A percentile compares a stretch with the other conserved stretches of the same genome.
Evolutionary conservation across 1,140 invertebrate genomes (phyloP).

Genomic region (Aradophagus sp.): DNA sequence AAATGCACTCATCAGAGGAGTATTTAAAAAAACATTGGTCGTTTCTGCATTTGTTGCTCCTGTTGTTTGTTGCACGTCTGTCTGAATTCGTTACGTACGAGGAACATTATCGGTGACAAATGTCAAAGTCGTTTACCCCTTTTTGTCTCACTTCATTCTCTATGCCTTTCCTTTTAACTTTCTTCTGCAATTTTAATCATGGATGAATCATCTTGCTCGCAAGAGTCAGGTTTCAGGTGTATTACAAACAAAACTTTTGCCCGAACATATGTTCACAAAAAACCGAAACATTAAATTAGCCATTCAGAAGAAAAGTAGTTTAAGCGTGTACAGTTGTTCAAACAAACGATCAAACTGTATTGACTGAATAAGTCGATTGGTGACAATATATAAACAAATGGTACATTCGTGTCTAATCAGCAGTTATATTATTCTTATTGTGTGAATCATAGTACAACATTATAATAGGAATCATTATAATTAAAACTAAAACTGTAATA

Average conservation of each 20-base stretch:
- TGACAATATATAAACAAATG: conserved; percentile 57
- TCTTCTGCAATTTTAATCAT: conserved; percentile 23
- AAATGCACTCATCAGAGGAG: conserved; percentile 48
- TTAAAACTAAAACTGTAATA: conserved; percentile 58
- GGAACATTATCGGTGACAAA: conserved; percentile 37
- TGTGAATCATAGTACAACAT: conserved; percentile 56
- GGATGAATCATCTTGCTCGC: conserved; percentile 27
- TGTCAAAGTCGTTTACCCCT: conserved; percentile 4
- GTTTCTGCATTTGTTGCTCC: conserved; percentile 25
- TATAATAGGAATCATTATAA: conserved; percentile 58
- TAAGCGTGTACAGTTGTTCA: too few relatives aligned
- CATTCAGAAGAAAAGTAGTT: conserved; percentile 11
- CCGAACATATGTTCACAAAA: conserved; percentile 2
- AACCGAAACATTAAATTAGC: conserved; percentile 1
- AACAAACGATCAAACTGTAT: too few relatives aligned
- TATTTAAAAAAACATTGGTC: conserved; percentile 42
- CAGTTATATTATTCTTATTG: conserved; percentile 58
- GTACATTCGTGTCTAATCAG: conserved; percentile 61
- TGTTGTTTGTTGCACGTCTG: conserved; percentile 22
- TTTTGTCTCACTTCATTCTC: too few relatives aligned
- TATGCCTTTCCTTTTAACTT: conserved; percentile 9
- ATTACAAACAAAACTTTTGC: conserved; percentile 27
- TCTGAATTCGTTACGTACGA: conserved; percentile 25
- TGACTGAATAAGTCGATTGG: conserved; percentile 10
- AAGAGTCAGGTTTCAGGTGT: conserved; percentile 45